These are phyloP conservation scores for Gonioctena quinquepunctata DNA, from an alignment of 1,140 invertebrate species.

Conservation along the genomic window DNA sequence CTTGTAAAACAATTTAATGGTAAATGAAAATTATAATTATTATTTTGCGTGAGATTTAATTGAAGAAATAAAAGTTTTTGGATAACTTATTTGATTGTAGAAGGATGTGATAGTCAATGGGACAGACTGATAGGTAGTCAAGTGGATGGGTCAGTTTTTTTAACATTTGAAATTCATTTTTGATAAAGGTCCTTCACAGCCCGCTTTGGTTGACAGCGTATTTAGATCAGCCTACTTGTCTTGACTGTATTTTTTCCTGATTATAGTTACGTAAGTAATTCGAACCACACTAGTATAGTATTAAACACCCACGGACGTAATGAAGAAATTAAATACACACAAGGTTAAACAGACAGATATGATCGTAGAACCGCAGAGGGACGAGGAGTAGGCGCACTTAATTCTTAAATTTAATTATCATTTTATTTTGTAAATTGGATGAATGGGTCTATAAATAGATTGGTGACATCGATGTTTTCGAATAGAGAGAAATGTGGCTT, in stretches of 20 bases:
- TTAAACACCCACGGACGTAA: not conserved
- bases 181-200: too few species aligned
- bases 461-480: not conserved
- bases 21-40: too few species aligned
- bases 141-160: too few species aligned
- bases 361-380: not conserved
- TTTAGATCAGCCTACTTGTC: too few species aligned
- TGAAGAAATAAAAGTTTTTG: too few species aligned
- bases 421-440: not conserved
- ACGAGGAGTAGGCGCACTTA: not conserved
- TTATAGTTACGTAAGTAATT: not conserved
- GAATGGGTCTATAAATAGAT: not conserved
- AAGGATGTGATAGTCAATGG: too few species aligned
- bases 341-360: not conserved
- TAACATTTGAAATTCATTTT: too few species aligned
- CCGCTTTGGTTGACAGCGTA: too few species aligned
- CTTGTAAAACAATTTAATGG: too few species aligned
- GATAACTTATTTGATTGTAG: too few species aligned
- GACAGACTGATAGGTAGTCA: too few species aligned
- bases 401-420: not conserved
- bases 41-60: too few species aligned
- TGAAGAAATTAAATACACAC: not conserved
- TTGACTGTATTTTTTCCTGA: not conserved
- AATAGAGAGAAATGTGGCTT: not conserved
- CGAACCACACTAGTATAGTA: not conserved